Percentiles rank a stretch among this genome's conserved stretches.
Evolutionary conservation across 2,113 vertebrate genomes (phyloP).

Genomic region (Numenius arquata): DNA sequence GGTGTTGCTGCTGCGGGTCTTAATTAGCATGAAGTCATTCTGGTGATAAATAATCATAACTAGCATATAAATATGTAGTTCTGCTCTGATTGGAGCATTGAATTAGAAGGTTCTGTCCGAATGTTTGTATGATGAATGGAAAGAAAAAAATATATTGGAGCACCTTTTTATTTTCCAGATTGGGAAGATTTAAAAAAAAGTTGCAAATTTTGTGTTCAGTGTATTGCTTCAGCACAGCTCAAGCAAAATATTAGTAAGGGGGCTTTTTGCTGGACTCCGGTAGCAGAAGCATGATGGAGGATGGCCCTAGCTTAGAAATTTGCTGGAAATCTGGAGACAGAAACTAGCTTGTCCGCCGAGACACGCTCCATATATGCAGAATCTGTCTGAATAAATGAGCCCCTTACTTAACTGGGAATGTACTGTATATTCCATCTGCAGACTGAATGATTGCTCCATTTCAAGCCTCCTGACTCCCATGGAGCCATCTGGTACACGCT

Average conservation of each 20-base stretch:
- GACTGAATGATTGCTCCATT: conserved; percentile 73
- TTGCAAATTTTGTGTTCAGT: background rate
- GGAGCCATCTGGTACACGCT: conserved; percentile 71
- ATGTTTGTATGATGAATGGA: background rate
- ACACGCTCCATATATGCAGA: conserved; percentile 62
- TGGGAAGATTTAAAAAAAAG: background rate
- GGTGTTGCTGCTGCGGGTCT: background rate
- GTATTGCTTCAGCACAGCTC: background rate
- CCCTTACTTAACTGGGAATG: conserved; percentile 72
- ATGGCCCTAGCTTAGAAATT: conserved; percentile 42
- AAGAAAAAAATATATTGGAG: background rate
- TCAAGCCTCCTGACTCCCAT: conserved; percentile 75
- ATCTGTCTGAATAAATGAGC: conserved; percentile 74
- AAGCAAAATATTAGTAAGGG: background rate
- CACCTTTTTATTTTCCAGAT: background rate
- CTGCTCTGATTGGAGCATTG: background rate
- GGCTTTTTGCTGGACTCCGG: background rate
- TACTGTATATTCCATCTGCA: conserved; percentile 73
- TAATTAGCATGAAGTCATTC: background rate
- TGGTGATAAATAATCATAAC: background rate
- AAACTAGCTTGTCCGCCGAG: conserved; percentile 58
- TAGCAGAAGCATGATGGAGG: background rate
- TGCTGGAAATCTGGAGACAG: conserved; percentile 52
- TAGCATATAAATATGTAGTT: background rate
- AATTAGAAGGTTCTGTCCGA: background rate